Conservation (phyloP, 1,140 invertebrate species). For the Mercenaria mercenaria region DNA sequence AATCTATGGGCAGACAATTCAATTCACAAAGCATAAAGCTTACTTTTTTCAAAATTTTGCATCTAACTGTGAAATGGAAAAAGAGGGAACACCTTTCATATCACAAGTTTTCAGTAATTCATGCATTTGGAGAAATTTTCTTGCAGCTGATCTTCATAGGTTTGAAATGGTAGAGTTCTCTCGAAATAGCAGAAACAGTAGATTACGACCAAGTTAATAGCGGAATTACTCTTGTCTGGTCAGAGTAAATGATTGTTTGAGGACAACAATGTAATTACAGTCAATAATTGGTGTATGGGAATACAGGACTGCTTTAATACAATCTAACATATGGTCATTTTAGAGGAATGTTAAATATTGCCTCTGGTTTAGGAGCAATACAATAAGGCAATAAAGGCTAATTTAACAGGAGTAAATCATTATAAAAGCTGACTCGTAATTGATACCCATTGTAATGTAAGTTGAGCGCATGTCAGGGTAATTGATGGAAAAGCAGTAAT, state of each 20-base stretch:
- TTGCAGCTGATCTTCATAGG: too few species aligned
- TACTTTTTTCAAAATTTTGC: too few species aligned
- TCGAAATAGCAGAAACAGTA: too few species aligned
- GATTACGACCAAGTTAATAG: too few species aligned
- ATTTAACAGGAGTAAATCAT: not conserved
- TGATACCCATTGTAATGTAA: not conserved
- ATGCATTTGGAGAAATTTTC: too few species aligned
- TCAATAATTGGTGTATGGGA: not conserved
- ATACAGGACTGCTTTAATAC: not conserved
- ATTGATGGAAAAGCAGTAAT: conserved; percentile 11
- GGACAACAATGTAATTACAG: not conserved
- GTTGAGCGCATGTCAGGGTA: not conserved
- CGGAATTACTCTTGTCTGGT: too few species aligned
- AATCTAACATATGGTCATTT: conserved; percentile 20
- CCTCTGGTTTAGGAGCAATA: not conserved
- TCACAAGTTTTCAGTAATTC: too few species aligned
- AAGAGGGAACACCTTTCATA: too few species aligned
- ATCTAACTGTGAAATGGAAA: too few species aligned
- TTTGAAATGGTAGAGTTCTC: too few species aligned
- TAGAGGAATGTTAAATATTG: conserved; percentile 2
- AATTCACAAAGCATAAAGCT: too few species aligned
- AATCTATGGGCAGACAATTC: too few species aligned
- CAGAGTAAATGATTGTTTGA: not conserved
- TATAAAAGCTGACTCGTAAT: not conserved
- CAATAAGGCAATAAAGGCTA: not conserved